Evolutionary conservation across 2,113 vertebrate species (phyloP), one percentile per base, ranked within the genome.

Genomic region (Ctenomys sociabilis): DNA sequence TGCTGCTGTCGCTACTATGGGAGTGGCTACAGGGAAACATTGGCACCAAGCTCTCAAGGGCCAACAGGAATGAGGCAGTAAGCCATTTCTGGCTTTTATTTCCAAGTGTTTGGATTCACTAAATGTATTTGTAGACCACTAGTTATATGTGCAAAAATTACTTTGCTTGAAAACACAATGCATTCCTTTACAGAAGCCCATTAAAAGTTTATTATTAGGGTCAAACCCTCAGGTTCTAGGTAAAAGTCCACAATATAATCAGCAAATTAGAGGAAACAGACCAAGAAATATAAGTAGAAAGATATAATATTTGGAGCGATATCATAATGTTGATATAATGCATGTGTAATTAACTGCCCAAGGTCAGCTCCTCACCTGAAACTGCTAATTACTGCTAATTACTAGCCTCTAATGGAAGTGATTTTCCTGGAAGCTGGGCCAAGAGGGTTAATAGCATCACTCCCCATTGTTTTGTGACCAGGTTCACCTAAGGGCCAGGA

Each of bases 201-300:
- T 80, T 80, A 59, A 93, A 86, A 1, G 7, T 32, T 66, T 82
- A 70, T 49, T 63, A 49, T 49, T 89, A 89, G 26, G 35, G 8
- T 93, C 45, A 96, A 78, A 94, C 88, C 21, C 3, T 92, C 93
- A 49, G 24, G 92, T 94, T 93, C 30, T 81, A 88, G 22, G 21
- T 91, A 91, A 94, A 95, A 90, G 24, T 88, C 30, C 28, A 35
- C 57, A 81, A 19, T 37, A 81, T 80, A 77, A 78, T 0, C 26
- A 91, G 78, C 37, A 88, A 77, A 83, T 82, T 43, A 61, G 75
- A 91, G 17, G 22, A 82, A 95, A 85, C 16, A 72, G 17, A 5
- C 2, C 21, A 81, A 90, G 17, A 2, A 68, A 77, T 72, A 10
- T 88, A 96, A 81, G 12, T 43, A 59, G 7, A 22, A 78, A 90